Evolutionary conservation across 1,140 invertebrate species (phyloP).

Genomic region (Saccostrea glomerata): DNA sequence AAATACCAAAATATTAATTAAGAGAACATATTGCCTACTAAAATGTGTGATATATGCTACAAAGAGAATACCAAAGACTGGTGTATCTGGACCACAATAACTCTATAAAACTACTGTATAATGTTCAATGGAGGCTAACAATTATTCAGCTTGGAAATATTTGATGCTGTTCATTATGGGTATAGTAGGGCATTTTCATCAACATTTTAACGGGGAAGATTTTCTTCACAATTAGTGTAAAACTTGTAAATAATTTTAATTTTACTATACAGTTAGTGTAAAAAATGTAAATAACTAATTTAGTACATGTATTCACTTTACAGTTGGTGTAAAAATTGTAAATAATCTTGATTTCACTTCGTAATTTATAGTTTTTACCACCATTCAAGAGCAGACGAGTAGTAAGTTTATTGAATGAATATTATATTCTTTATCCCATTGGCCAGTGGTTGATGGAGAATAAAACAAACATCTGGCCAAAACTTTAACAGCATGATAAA

Average conservation of each 20-base stretch:
- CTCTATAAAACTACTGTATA: not conserved
- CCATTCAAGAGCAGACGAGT: constrained; percentile 10
- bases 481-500: not conserved
- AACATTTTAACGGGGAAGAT: no score
- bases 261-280: not conserved
- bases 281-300: not conserved
- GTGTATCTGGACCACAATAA: not conserved
- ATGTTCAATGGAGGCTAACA: not conserved
- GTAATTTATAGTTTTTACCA: constrained; percentile 31
- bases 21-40: not conserved
- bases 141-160: no score
- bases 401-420: constrained; percentile 4
- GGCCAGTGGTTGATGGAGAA: not conserved
- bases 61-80: not conserved
- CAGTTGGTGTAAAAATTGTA: not conserved
- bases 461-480: not conserved
- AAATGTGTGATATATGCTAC: not conserved
- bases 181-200: no score
- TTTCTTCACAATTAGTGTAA: not conserved
- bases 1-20: constrained; percentile 3
- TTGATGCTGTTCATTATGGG: no score
- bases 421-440: not conserved
- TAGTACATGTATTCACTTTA: not conserved
- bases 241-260: not conserved
- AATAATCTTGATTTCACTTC: constrained; percentile 12